These are phyloP conservation scores for Catagonus wagneri DNA, from an alignment of 2,113 vertebrate species.

Conservation along the genomic window DNA sequence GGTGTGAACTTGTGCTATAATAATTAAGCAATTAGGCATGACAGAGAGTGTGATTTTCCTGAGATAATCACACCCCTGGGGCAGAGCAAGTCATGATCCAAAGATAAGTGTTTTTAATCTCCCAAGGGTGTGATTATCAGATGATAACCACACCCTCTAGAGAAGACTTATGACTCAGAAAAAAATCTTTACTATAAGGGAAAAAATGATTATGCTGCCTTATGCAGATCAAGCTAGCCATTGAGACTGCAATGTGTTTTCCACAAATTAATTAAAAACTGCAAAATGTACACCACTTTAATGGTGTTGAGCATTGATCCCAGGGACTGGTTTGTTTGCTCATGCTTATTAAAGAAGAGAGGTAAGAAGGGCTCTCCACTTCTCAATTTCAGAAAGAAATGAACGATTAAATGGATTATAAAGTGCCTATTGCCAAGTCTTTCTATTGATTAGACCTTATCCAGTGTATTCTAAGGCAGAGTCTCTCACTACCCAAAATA, in stretches of 20 bases:
- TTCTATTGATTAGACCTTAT: background rate
- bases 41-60: constrained; percentile 86
- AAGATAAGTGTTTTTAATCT: constrained; percentile 89
- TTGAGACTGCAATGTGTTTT: constrained; percentile 47
- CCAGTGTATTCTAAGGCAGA: background rate
- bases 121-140: constrained; percentile 87
- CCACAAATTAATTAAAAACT: constrained; percentile 81
- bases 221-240: constrained; percentile 71
- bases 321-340: constrained; percentile 22
- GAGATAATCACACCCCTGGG: constrained; percentile 88
- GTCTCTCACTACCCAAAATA: constrained; percentile 11
- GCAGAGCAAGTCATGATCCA: constrained; percentile 87
- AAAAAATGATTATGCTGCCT: constrained; percentile 84
- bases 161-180: constrained; percentile 84
- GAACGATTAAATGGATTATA: constrained; percentile 13
- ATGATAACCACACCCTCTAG: constrained; percentile 87
- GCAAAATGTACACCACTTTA: constrained; percentile 39
- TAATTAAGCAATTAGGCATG: constrained; percentile 91
- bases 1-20: constrained; percentile 84
- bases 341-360: constrained; percentile 28
- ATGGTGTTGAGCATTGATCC: constrained; percentile 21
- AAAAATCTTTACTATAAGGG: constrained; percentile 80
- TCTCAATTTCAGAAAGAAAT: background rate
- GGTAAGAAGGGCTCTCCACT: background rate
- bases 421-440: background rate